Evolutionary conservation across 2,797 vertebrate genomes (phyloP).

Genomic region (Gambusia yucatana): DNA sequence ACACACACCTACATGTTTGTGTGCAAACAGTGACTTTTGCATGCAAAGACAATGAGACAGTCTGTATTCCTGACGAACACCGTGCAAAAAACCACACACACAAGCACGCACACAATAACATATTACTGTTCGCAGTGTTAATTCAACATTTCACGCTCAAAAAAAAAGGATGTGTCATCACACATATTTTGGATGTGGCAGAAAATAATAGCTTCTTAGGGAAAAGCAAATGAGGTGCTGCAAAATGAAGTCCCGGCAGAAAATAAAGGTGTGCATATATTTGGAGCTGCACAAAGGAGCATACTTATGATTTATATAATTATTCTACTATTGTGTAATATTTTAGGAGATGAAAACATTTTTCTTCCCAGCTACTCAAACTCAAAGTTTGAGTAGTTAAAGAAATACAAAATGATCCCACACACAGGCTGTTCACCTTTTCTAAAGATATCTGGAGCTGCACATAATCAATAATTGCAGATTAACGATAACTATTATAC

Average conservation of each 20-base stretch:
- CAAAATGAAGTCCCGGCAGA: conserved; percentile 6
- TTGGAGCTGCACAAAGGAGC: neutral
- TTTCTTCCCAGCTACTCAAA: no score
- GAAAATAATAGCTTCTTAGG: conserved; percentile 6
- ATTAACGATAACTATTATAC: neutral
- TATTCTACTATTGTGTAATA: neutral
- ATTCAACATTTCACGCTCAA: conserved; percentile 7
- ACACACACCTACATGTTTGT: conserved; percentile 67
- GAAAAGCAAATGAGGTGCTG: conserved; percentile 10
- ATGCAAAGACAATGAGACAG: conserved; percentile 30
- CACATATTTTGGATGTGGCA: conserved; percentile 19
- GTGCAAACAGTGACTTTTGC: conserved; percentile 67
- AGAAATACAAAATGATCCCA: neutral
- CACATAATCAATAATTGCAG: neutral
- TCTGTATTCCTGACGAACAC: conserved; percentile 32
- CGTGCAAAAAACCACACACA: conserved; percentile 1
- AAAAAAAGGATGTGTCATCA: conserved; percentile 12
- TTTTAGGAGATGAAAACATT: neutral
- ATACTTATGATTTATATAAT: neutral
- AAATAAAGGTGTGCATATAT: neutral
- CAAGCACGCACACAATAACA: conserved; percentile 2
- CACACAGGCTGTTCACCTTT: neutral
- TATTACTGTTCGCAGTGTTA: conserved; percentile 12
- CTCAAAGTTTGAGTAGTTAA: neutral
- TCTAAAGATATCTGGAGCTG: neutral